Evolutionary conservation across 2,113 vertebrate species (phyloP).

Genomic region (Chionis minor): DNA sequence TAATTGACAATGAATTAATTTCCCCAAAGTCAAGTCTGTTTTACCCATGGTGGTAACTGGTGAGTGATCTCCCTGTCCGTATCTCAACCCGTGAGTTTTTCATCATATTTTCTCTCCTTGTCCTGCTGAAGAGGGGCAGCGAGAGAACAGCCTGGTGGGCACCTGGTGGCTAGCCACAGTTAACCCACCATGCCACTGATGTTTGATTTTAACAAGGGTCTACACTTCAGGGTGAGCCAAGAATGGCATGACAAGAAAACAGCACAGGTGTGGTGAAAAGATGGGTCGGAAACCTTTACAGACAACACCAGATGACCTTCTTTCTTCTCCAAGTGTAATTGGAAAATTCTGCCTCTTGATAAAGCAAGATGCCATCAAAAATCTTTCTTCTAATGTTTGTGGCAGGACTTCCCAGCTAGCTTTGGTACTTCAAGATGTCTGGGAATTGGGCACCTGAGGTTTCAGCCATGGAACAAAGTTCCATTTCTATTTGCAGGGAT

Average conservation of each 20-base stretch:
- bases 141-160: background rate
- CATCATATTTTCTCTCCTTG: background rate
- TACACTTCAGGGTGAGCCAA: background rate
- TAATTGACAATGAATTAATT: background rate
- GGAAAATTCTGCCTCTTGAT: background rate
- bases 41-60: background rate
- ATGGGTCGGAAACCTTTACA: background rate
- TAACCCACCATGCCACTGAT: background rate
- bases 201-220: background rate
- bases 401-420: background rate
- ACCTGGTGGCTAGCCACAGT: background rate
- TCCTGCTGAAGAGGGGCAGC: background rate
- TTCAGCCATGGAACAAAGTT: background rate
- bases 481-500: background rate
- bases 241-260: background rate
- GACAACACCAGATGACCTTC: background rate
- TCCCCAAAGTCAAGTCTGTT: background rate
- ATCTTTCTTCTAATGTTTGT: background rate
- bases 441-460: background rate
- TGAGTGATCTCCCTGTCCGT: background rate
- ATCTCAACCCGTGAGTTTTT: background rate
- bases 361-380: background rate
- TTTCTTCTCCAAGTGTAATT: background rate
- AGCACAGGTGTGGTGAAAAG: background rate
- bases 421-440: background rate